Conservation (phyloP, 2,113 vertebrate species). For the Acanthochromis polyacanthus region DNA sequence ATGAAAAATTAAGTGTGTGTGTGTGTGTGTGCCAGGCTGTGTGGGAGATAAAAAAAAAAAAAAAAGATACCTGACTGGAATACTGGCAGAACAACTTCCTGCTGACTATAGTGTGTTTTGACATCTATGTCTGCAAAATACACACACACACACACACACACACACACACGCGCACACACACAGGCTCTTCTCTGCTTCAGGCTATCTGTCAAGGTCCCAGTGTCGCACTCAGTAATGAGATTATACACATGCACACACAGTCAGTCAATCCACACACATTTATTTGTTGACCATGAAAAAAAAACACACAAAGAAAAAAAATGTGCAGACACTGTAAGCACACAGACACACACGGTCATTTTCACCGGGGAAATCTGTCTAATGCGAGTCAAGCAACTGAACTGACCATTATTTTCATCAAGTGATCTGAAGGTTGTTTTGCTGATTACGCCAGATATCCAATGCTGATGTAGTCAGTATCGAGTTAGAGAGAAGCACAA, state of each 20-base stretch:
- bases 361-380: conserved; percentile 1
- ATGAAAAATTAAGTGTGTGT: conserved; percentile 53
- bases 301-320: not conserved
- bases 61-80: conserved; percentile 37
- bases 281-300: not conserved
- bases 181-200: conserved; percentile 48
- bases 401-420: conserved; percentile 2
- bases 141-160: conserved; percentile 25
- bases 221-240: conserved; percentile 66
- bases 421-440: not conserved
- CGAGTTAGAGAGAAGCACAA: not conserved
- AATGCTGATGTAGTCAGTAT: not conserved
- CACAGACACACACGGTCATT: not conserved
- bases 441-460: not conserved
- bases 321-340: not conserved
- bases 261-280: conserved; percentile 2
- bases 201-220: conserved; percentile 62
- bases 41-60: conserved; percentile 2
- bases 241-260: conserved; percentile 45
- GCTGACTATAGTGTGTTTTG: conserved; percentile 63
- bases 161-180: conserved; percentile 17
- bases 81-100: conserved; percentile 53
- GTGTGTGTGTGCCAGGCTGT: not conserved
- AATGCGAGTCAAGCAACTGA: not conserved
- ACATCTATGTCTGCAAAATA: conserved; percentile 47